Percentiles rank a stretch among this genome's conserved stretches.
Conservation (phyloP, 2,113 vertebrate genomes). For the Aptenodytes patagonicus region DNA sequence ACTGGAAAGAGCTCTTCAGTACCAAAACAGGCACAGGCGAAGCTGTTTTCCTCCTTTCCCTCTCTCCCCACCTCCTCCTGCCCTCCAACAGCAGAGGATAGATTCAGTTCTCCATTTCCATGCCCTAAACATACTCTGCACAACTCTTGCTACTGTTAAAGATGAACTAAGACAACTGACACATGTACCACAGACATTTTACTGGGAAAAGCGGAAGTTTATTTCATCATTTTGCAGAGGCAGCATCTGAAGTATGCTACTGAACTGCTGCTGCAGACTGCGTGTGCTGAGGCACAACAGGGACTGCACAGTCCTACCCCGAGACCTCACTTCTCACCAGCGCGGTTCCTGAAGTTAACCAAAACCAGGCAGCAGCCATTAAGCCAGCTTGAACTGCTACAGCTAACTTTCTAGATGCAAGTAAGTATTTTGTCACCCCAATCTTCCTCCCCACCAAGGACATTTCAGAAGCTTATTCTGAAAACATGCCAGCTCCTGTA, state of each 20-base stretch:
- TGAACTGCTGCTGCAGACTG: not conserved
- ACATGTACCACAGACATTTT: not conserved
- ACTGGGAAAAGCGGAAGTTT: not conserved
- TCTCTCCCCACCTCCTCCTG: not conserved
- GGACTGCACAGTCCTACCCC: not conserved
- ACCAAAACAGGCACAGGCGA: not conserved
- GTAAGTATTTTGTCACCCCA: not conserved
- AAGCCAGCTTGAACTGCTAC: not conserved
- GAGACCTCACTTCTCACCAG: not conserved
- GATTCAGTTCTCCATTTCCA: not conserved
- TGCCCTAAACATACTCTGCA: not conserved
- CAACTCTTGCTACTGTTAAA: not conserved
- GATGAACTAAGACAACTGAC: not conserved
- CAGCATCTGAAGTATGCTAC: not conserved
- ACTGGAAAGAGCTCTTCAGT: constrained; percentile 1
- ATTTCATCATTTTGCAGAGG: not conserved
- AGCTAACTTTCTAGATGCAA: not conserved
- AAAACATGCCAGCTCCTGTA: not conserved
- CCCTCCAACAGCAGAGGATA: not conserved
- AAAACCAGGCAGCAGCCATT: not conserved
- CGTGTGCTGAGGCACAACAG: not conserved
- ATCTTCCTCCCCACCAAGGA: not conserved
- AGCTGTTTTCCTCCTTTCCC: not conserved
- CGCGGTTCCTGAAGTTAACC: not conserved
- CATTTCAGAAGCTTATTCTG: constrained; percentile 1